Conservation (phyloP, 2,888 invertebrate species). For the Zele albiditarsus region DNA sequence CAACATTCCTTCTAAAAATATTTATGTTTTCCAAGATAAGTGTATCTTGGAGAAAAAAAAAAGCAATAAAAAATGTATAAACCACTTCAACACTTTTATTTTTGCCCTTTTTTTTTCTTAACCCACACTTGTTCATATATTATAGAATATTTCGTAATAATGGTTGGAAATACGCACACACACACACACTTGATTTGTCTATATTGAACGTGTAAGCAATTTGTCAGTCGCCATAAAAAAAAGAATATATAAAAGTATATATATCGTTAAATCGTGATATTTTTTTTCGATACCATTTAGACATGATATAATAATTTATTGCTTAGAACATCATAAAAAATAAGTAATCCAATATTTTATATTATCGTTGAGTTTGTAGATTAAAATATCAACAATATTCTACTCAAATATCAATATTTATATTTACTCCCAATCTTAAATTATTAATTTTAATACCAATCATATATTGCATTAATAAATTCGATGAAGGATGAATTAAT, state of each 20-base stretch:
- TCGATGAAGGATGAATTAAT: too few species aligned
- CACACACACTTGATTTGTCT: slow-evolving; percentile 1
- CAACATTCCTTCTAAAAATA: not conserved
- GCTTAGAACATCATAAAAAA: not conserved
- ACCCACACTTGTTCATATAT: not conserved
- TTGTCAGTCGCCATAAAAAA: not conserved
- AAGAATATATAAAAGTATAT: not conserved
- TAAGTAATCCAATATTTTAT: not conserved
- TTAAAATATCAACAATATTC: too few species aligned
- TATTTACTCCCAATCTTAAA: too few species aligned
- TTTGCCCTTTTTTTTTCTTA: not conserved
- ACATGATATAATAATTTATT: not conserved
- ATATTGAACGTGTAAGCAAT: not conserved
- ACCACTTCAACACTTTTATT: not conserved
- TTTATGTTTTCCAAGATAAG: slow-evolving; percentile 6
- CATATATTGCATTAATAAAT: too few species aligned
- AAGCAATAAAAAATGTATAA: slow-evolving; percentile 9
- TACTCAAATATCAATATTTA: too few species aligned
- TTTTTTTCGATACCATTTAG: not conserved
- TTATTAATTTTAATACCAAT: too few species aligned
- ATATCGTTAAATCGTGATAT: not conserved
- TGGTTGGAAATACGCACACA: not conserved
- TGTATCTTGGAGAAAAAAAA: not conserved
- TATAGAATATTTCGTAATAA: not conserved
- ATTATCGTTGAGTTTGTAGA: too few species aligned